Base-by-base conservation (phyloP, 2,888 invertebrate genomes). In the Heteromyza rotundicornis region DNA sequence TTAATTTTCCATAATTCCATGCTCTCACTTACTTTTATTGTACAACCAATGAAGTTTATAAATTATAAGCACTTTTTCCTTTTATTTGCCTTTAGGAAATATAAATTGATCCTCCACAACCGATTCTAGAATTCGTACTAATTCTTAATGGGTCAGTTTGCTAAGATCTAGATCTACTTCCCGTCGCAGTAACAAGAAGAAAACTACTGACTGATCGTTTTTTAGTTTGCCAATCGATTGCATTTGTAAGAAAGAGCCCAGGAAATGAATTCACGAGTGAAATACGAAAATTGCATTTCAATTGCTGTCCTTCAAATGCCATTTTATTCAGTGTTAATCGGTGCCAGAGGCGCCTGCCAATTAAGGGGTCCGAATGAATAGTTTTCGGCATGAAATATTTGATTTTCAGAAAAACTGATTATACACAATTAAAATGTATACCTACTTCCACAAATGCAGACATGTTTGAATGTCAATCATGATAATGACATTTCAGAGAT, bases 111-210 rank as follows among this genome's bases (percentile, higher is more conserved):
- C 64, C 55, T 56, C 44, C 61, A 57, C 70, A 68, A 65, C 70
- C 79, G 73, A 76, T 75, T 71, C 68, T 68, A 70, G 57, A 71
- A 76, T 68, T 78, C 76, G 79, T 71, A 79, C 80, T 79, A 73
- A 76, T 64, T 67, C 54, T 23, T 76, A 78, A 70, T 77, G 76
- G 78, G 76, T 78, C 78, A 78, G 61, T 71, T 72, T 69, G 66
- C 73, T 75, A 73, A 68, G 65, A 69, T 70, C 66, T 71, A 68
- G 65, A 69, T 70, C 66, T 71, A 68, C 64, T 68, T 68, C 55
- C 32, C 55, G 35, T 36, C 24, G 51, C 50, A 47, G 53, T 16
- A 35, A 22, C 14, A 24, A 52, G 12, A 52, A 40, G 52, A 59
- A 60, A 60, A 55, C 50, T 20, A 27, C 51, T 24, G 49, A 3